These are phyloP conservation scores for Tethya wilhelma DNA, from an alignment of 37 sponge, comb jelly and placozoan genomes.

Conservation along the genomic window DNA sequence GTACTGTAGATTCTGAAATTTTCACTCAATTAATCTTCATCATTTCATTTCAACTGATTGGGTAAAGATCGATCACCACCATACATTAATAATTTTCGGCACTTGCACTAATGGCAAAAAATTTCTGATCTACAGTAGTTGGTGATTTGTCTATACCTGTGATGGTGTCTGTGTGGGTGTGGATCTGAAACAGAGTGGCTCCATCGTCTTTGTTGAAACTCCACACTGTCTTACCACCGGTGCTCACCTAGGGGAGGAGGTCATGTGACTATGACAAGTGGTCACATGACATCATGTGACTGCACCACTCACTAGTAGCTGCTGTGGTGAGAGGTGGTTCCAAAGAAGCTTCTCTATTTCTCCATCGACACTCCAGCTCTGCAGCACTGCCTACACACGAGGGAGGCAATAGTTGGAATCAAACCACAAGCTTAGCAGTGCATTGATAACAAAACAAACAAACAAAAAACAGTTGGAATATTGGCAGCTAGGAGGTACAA, in stretches of 20 bases:
- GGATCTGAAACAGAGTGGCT: slow-evolving; percentile 66
- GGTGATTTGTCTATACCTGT: slow-evolving; percentile 37
- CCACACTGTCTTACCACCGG: slow-evolving; percentile 63
- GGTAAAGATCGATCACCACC: too few species aligned
- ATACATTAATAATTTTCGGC: too few species aligned
- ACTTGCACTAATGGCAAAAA: too few species aligned
- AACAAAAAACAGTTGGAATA: too few species aligned
- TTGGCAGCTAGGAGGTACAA: too few species aligned
- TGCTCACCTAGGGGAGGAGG: slow-evolving; percentile 54
- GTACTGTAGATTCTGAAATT: neutral
- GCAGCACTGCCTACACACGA: slow-evolving; percentile 10
- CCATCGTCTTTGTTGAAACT: slow-evolving; percentile 60
- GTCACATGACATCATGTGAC: neutral
- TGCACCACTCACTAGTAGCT: slow-evolving; percentile 68
- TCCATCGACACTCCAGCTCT: slow-evolving; percentile 76
- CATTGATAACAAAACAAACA: too few species aligned
- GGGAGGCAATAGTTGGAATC: too few species aligned
- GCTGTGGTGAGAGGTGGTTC: slow-evolving; percentile 83
- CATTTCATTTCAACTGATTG: too few species aligned
- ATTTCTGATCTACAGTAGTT: too few species aligned
- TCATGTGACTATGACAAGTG: neutral
- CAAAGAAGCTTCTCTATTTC: slow-evolving; percentile 94
- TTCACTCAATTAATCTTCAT: too few species aligned
- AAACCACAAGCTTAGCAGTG: too few species aligned
- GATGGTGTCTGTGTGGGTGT: slow-evolving; percentile 82